A percentile compares a stretch with the other conserved stretches of the same genome.
Evolutionary conservation across 2,888 invertebrate species (phyloP).

Genomic region (Nomada lathburiana): DNA sequence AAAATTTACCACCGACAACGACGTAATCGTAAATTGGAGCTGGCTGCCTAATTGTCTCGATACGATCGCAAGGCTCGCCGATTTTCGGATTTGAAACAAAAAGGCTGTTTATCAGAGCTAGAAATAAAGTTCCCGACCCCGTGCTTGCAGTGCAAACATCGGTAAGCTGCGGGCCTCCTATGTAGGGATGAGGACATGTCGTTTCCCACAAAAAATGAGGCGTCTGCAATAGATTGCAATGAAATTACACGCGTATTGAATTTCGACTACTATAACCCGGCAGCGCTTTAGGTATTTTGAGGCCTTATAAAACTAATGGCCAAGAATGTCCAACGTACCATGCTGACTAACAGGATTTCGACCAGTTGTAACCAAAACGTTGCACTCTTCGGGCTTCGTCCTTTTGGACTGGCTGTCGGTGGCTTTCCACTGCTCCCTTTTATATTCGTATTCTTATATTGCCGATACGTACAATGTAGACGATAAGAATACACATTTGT

Average conservation of each 20-base stretch:
- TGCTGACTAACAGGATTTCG: neutral
- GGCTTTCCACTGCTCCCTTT: constrained; percentile 13
- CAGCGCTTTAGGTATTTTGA: no score
- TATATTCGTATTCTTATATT: constrained; percentile 51
- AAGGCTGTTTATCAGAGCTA: constrained; percentile 71
- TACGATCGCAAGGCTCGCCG: constrained; percentile 85
- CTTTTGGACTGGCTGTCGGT: neutral
- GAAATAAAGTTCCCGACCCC: constrained; percentile 54
- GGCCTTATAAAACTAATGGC: no score
- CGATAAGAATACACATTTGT: constrained; percentile 16
- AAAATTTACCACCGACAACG: constrained; percentile 86
- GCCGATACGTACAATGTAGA: neutral
- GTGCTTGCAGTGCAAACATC: constrained; percentile 67
- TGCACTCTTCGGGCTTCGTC: neutral
- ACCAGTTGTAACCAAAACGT: no score
- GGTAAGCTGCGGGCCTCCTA: constrained; percentile 68
- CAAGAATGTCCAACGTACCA: constrained; percentile 10
- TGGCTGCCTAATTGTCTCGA: constrained; percentile 82
- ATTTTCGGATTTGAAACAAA: constrained; percentile 63
- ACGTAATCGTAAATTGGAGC: constrained; percentile 87
- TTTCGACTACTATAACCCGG: no score
- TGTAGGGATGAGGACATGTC: constrained; percentile 58
- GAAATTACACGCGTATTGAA: no score
- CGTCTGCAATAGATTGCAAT: no score
- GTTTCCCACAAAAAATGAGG: no score